Conservation (phyloP, 2,113 vertebrate genomes). For the Brachyistius frenatus region DNA sequence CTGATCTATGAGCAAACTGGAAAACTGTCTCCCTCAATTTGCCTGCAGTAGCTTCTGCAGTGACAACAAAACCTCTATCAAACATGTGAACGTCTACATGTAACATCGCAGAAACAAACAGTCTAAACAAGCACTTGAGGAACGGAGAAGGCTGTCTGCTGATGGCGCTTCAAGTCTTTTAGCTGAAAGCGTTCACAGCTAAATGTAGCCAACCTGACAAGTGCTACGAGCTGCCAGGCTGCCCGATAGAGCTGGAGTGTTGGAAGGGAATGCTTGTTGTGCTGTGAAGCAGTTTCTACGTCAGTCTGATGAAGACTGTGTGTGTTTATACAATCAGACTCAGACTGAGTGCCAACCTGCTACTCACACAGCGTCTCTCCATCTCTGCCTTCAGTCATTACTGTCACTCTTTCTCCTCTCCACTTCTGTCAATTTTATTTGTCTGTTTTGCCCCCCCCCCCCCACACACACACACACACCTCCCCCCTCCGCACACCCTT, state of each 20-base stretch:
- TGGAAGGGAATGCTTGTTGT: slow-evolving; percentile 35
- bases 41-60: neutral
- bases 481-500: neutral
- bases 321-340: slow-evolving; percentile 33
- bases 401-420: slow-evolving; percentile 41
- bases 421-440: slow-evolving; percentile 14
- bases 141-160: neutral
- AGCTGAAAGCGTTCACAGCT: slow-evolving; percentile 9
- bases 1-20: slow-evolving; percentile 11
- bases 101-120: neutral
- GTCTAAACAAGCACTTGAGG: slow-evolving; percentile 21
- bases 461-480: neutral
- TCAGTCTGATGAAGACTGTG: slow-evolving; percentile 38
- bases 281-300: slow-evolving; percentile 11
- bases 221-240: slow-evolving; percentile 35
- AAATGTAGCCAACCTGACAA: slow-evolving; percentile 52
- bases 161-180: slow-evolving; percentile 1
- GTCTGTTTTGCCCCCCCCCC: neutral
- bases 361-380: neutral
- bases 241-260: slow-evolving; percentile 8
- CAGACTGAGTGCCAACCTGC: slow-evolving; percentile 25
- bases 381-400: slow-evolving; percentile 25
- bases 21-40: slow-evolving; percentile 10
- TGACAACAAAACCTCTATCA: neutral
- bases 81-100: neutral